Evolutionary conservation across 2,113 vertebrate species (phyloP), one percentile per base, ranked within the genome.

Genomic region (Suncus etruscus): DNA sequence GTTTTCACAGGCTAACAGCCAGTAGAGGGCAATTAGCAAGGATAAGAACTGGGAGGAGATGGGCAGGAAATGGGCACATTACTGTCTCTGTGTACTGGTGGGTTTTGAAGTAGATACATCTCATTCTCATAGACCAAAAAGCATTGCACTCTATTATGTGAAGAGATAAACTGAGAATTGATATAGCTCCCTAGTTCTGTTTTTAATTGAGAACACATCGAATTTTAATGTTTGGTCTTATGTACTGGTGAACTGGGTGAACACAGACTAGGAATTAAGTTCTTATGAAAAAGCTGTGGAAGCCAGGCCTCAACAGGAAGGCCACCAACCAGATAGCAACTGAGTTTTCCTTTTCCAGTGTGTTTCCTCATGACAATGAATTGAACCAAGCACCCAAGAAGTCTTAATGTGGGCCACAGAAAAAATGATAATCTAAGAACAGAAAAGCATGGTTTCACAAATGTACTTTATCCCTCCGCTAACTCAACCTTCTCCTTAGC

Each of bases 1-100:
- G 86, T 91, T 95, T 95, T 89, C 83, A 63, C 70, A 95, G 93
- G 92, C 95, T 84, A n/a, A 78, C n/a, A 48, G 92, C 91, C 94
- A 95, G 91, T 3, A 12, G 65, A 66, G 50, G 72, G 86, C 84
- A 91, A 87, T 79, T 89, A 81, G 45, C n/a, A 18, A 80, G 47
- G 94, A 93, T 95, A 94, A 92, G 94, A 81, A 48, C 39, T 91
- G 47, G 65, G 80, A 90, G 93, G 80, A 86, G 93, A 86, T 54
- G 50, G 75, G 65, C 7, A 31, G 93, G 80, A 86, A 94, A 86
- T 48, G 58, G 75, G 65, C 5, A 31, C 84, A 78, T 39, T 74
- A 66, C 70, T 92, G 61, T 92, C 80, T 54, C 75, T 32, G 63
- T 66, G 73, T 68, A 74, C 29, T 50, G 83, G 83, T 50, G 65